phyloP scores from a whole-genome alignment of 2,888 invertebrate species.

The Eugnorisma glareosa region DNA sequence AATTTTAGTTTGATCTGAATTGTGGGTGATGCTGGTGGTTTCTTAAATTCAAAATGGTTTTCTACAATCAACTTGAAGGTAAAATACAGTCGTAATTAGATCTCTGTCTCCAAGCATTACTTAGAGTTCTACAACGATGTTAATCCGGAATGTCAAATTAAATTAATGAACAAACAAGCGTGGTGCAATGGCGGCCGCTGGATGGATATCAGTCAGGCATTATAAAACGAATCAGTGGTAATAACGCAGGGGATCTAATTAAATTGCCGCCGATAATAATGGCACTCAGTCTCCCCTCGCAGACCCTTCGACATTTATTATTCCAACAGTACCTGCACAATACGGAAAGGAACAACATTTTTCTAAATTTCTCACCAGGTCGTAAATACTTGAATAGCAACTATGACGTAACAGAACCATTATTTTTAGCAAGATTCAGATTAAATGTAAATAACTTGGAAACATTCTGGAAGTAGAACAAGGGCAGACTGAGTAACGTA shows the following conservation, averaged over 20 bases:
- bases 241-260: conserved; percentile 90
- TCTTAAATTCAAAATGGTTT: conserved; percentile 30
- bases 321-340: conserved; percentile 78
- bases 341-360: conserved; percentile 67
- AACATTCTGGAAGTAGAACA: conserved; percentile 69
- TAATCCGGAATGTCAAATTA: conserved; percentile 75
- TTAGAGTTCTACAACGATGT: conserved; percentile 64
- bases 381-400: conserved; percentile 35
- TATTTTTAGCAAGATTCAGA: conserved; percentile 63
- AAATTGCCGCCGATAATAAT: conserved; percentile 90
- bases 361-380: conserved; percentile 48
- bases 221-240: conserved; percentile 89
- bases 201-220: conserved; percentile 84
- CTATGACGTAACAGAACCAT: conserved; percentile 53
- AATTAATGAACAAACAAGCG: conserved; percentile 68
- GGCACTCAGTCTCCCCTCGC: conserved; percentile 85
- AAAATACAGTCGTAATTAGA: conserved; percentile 6
- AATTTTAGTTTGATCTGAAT: conserved; percentile 79
- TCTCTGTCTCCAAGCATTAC: conserved; percentile 12
- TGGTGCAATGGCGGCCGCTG: conserved; percentile 68
- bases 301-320: conserved; percentile 89
- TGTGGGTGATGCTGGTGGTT: conserved; percentile 55
- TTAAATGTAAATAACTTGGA: conserved; percentile 66
- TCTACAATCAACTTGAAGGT: neutral
- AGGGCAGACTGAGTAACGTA: conserved; percentile 66